These are phyloP conservation scores for Anoplopoma fimbria DNA, from an alignment of 2,113 vertebrate species.

Conservation along the genomic window DNA sequence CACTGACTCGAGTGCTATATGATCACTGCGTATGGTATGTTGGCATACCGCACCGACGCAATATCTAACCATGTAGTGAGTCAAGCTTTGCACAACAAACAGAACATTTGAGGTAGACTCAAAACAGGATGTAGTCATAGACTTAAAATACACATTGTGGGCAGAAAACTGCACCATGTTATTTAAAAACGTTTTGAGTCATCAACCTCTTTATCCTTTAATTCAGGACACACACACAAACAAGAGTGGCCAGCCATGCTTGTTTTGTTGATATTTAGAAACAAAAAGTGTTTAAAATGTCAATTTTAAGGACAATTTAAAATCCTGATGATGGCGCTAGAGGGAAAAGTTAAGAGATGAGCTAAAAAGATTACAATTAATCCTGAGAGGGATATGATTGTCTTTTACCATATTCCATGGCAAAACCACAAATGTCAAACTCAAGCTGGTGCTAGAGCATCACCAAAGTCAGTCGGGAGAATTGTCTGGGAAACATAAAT, in stretches of 20 bases:
- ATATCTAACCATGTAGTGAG: slow-evolving; percentile 23
- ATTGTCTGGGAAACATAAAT: background rate
- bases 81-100: slow-evolving; percentile 46
- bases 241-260: background rate
- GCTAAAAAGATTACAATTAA: background rate
- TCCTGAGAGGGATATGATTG: background rate
- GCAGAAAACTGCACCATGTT: background rate
- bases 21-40: slow-evolving; percentile 16
- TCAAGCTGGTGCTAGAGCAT: background rate
- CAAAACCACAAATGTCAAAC: background rate
- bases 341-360: background rate
- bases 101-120: background rate
- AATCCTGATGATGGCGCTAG: background rate
- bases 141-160: slow-evolving; percentile 28
- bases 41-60: background rate
- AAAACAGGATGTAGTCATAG: slow-evolving; percentile 49
- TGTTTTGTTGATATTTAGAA: background rate
- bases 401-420: background rate
- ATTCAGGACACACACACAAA: background rate
- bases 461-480: background rate
- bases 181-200: slow-evolving; percentile 12
- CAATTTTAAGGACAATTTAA: background rate
- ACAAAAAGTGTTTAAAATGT: no score
- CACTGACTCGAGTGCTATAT: background rate
- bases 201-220: background rate